These are phyloP conservation scores for Lasaia peninsularis DNA, from an alignment of 1,140 invertebrate genomes.

Conservation along the genomic window DNA sequence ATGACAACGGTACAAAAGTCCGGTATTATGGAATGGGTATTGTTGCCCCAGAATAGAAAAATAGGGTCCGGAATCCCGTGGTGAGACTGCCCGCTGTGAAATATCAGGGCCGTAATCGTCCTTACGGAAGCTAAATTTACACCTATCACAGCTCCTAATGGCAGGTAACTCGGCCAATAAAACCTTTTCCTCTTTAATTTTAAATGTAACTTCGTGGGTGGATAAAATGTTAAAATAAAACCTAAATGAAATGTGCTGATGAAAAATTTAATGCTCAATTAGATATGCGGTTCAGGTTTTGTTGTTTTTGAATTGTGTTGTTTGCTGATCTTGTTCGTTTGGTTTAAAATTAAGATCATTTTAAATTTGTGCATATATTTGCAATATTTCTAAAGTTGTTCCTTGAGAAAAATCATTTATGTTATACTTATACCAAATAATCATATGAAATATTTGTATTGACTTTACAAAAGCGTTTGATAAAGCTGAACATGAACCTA, in stretches of 20 bases:
- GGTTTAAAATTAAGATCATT: too few relatives aligned
- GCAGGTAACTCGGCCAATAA: constrained; percentile 73
- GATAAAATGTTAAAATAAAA: constrained; percentile 72
- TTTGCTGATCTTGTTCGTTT: background rate
- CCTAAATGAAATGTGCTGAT: constrained; percentile 68
- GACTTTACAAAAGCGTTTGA: too few relatives aligned
- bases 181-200: constrained; percentile 72
- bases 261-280: constrained; percentile 76
- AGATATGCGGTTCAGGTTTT: constrained; percentile 73
- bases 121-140: constrained; percentile 70
- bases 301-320: constrained; percentile 65
- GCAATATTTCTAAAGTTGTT: too few relatives aligned
- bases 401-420: too few relatives aligned
- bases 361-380: too few relatives aligned
- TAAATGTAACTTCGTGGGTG: constrained; percentile 62
- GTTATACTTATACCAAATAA: too few relatives aligned
- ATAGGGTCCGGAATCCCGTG: constrained; percentile 56
- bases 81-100: constrained; percentile 53
- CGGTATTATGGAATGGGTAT: constrained; percentile 54
- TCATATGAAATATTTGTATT: too few relatives aligned
- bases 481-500: too few relatives aligned
- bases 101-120: constrained; percentile 53
- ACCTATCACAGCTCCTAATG: constrained; percentile 68
- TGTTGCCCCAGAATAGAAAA: constrained; percentile 70
- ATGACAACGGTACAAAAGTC: constrained; percentile 68